phyloP scores from a whole-genome alignment of 2,113 vertebrate genomes.

The Rissa tridactyla region DNA sequence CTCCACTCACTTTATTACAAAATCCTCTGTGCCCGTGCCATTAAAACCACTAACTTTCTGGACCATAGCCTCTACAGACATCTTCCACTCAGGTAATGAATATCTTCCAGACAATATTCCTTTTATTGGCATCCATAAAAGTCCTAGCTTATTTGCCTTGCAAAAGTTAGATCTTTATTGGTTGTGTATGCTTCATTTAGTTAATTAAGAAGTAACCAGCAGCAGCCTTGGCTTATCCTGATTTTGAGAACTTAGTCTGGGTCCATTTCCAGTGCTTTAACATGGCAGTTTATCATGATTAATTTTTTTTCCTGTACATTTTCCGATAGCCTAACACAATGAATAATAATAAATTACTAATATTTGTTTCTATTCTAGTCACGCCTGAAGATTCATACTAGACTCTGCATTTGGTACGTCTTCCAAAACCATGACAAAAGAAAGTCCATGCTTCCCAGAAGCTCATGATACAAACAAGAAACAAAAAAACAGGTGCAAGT shows the following conservation, averaged over 20 bases:
- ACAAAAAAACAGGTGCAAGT: neutral
- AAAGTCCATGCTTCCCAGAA: neutral
- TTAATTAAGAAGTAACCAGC: constrained; percentile 39
- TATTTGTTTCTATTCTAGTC: neutral
- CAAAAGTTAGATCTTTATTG: constrained; percentile 21
- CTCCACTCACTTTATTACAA: neutral
- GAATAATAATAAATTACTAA: neutral
- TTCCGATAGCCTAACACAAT: neutral
- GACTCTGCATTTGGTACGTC: neutral
- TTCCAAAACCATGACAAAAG: neutral
- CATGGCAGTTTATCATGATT: neutral
- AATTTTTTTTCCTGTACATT: neutral
- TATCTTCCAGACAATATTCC: constrained; percentile 16
- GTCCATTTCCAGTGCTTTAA: constrained; percentile 6
- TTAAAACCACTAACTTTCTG: constrained; percentile 51
- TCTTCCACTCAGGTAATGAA: neutral
- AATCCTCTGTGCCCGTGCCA: neutral
- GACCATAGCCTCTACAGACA: constrained; percentile 27
- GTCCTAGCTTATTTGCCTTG: neutral
- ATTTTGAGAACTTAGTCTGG: constrained; percentile 1
- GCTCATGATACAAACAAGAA: neutral
- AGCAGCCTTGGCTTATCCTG: neutral
- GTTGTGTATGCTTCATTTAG: neutral
- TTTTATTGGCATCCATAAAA: constrained; percentile 22
- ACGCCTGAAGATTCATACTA: neutral